Evolutionary conservation across 2,113 vertebrate genomes (phyloP).

Genomic region (Ardeotis arabs): DNA sequence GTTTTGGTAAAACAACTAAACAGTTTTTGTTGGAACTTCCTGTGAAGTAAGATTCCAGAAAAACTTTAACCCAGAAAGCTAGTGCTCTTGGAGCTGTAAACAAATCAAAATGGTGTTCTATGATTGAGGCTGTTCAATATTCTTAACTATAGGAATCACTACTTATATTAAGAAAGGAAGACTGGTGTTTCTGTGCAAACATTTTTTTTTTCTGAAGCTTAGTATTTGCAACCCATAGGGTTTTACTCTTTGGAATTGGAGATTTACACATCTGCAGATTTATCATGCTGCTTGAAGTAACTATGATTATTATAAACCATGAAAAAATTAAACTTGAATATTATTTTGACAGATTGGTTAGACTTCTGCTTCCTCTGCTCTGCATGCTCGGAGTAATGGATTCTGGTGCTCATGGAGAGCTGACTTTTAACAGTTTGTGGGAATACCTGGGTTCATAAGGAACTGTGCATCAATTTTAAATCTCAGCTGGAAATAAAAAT

Average conservation of each 20-base stretch:
- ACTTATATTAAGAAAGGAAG: not conserved
- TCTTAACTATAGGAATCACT: not conserved
- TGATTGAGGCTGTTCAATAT: not conserved
- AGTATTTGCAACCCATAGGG: not conserved
- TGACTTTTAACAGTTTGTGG: not conserved
- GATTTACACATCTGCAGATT: not conserved
- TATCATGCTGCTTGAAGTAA: not conserved
- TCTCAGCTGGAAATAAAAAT: not conserved
- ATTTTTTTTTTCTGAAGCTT: not conserved
- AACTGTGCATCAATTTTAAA: not conserved
- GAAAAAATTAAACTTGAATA: constrained; percentile 6
- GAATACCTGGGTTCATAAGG: not conserved
- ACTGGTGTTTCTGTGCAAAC: not conserved
- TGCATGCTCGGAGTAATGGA: not conserved
- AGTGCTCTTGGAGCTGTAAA: not conserved
- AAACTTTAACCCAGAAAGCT: not conserved
- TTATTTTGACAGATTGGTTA: constrained; percentile 8
- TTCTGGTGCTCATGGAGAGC: not conserved
- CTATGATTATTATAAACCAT: not conserved
- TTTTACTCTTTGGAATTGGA: not conserved
- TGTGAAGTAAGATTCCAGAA: not conserved
- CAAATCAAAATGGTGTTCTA: not conserved
- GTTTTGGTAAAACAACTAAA: not conserved
- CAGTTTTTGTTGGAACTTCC: not conserved
- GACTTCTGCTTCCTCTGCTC: not conserved